Evolutionary conservation across 2,888 invertebrate genomes (phyloP), one percentile per base, ranked within the genome.

Genomic region (Volucella inflata): DNA sequence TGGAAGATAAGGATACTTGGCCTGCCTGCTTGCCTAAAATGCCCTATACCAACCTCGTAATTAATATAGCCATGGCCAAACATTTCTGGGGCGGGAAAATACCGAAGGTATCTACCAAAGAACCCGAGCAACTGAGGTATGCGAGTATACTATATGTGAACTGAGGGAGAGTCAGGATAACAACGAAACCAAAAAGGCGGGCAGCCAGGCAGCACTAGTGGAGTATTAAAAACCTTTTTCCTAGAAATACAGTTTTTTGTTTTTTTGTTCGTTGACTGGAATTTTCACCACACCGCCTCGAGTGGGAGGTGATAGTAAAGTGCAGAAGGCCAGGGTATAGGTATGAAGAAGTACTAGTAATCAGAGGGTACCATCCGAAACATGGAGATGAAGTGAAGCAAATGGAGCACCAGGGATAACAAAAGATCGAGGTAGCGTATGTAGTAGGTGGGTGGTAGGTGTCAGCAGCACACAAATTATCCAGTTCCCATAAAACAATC

Each of bases 381-480:
- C 11, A 21, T 40, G 44, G 12, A 38, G 30, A 30, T 30, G 21
- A 21, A 21, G 21, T 21, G 4, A 2, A 30, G 30, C 30, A 30
- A 30, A 30, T 30, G 30, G 30, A 30, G 6, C 6, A 30, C 30
- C 30, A 30, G 30, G 30, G 6, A 30, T 30, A 30, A 30, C 30
- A 30, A 30, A 30, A 30, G 30, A 30, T 30, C 30, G 30, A 4
- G 30, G 6, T 30, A 30, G 30, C 30, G 30, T 30, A 30, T 30
- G 30, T 30, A 30, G 30, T 30, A 30, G 30, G 30, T 30, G 6
- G 30, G 30, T 30, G 30, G 38, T 71, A 40, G 51, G 30, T 78
- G 55, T 62, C 60, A 60, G 71, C 14, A 11, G 70, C 30, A 55
- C 57, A 71, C 71, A 78, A 78, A 78, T 78, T 78, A 71, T 78